Evolutionary conservation across 1,140 invertebrate species (phyloP), one percentile per base, ranked within the genome.

Genomic region (Aphelinus certus): DNA sequence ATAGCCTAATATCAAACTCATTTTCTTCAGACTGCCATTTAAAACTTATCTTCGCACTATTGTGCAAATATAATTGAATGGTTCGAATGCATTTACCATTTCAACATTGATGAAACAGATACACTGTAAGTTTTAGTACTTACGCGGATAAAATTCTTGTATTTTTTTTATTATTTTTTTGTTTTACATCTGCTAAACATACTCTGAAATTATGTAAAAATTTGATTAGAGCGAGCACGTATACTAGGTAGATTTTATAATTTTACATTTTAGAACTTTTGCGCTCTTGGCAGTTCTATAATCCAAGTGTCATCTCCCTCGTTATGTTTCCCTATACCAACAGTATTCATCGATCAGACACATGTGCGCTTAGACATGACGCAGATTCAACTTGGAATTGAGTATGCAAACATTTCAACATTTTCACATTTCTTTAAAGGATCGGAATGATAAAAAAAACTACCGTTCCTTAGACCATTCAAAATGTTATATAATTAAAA

Each of bases 241-340:
- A 65, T 56, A 61, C 63, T 26, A 26, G 51, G 3, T 26, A 60
- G 7, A 7, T 10, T 71, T 58, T 45, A 56, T 75, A 69, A 77
- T 49, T 45, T 75, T 68, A 75, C n/a, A 76, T 83, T 78, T 79
- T 81, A 80, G 78, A 82, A 81, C 65, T 81, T 79, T 78, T 77
- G 68, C 78, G 76, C 78, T 82, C 80, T 74, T 82, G 79, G 79
- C 80, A 81, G 79, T 81, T 76, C 79, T 78, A 76, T 72, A 65
- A 75, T 71, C 61, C 62, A 71, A 75, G 53, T 60, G 3, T 71
- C 56, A 51, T 69, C 46, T 48, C 26, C 53, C 62, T 70, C 58
- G 48, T 68, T 46, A 51, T 70, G 43, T 26, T 45, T 46, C 61
- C 26, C 55, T 62, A 9, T 65, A 51, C 56, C 1, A 66, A 58